These are phyloP conservation scores for Oligia strigilis DNA, from an alignment of 2,888 invertebrate genomes.

Conservation along the genomic window DNA sequence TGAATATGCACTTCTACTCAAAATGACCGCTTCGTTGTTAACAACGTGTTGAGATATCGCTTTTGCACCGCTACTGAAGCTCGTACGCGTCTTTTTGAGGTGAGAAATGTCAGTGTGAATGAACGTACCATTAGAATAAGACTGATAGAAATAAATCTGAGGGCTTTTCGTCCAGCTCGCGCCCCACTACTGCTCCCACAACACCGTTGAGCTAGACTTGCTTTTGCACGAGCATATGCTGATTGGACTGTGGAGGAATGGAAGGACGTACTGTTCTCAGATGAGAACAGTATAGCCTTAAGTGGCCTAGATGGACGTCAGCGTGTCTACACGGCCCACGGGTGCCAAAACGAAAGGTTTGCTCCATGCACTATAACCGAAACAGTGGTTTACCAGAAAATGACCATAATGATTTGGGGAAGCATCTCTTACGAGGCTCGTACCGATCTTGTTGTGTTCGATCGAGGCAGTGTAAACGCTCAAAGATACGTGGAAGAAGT, in stretches of 20 bases:
- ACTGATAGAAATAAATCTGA: not conserved
- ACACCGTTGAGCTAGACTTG: conserved; percentile 1
- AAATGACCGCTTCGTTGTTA: too few species aligned
- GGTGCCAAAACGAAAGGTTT: not conserved
- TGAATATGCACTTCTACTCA: not conserved
- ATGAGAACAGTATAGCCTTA: conserved; percentile 4
- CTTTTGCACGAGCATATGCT: not conserved
- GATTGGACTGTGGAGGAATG: not conserved
- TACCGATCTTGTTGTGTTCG: not conserved
- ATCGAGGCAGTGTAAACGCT: not conserved
- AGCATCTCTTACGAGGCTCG: too few species aligned
- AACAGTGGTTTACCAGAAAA: not conserved
- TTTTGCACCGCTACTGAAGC: too few species aligned
- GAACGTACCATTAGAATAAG: not conserved
- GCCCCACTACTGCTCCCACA: conserved; percentile 5
- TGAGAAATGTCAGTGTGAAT: too few species aligned
- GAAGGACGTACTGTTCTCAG: not conserved
- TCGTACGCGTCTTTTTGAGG: too few species aligned
- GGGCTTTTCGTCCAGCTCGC: not conserved
- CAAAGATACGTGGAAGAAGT: conserved; percentile 4
- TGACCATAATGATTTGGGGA: not conserved
- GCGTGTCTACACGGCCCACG: not conserved
- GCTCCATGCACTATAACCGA: not conserved
- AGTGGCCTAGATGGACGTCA: conserved; percentile 5
- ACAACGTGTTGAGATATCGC: too few species aligned